A percentile compares a stretch with the other conserved stretches of the same genome.
Evolutionary conservation across 2,888 invertebrate species (phyloP).

Genomic region (Himalopsyche japonica): DNA sequence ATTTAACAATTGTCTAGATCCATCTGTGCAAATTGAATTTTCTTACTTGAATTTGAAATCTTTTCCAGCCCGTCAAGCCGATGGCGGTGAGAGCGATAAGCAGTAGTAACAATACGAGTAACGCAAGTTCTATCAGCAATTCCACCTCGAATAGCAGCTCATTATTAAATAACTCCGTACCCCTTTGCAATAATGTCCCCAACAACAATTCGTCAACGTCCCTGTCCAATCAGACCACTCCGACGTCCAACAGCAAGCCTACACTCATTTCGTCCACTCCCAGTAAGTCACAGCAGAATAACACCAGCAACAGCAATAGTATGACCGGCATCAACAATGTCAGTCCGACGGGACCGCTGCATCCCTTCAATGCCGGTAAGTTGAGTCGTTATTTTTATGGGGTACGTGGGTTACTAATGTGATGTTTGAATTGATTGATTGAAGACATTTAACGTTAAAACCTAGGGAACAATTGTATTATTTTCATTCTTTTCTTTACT

Average conservation of each 20-base stretch:
- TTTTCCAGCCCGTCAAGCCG: conserved; percentile 82
- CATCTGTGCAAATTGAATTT: too few species aligned
- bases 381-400: background rate
- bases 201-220: background rate
- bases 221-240: conserved; percentile 14
- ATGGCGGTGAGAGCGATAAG: conserved; percentile 75
- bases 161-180: conserved; percentile 49
- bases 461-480: too few species aligned
- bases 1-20: too few species aligned
- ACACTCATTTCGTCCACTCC: conserved; percentile 52
- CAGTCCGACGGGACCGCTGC: conserved; percentile 27
- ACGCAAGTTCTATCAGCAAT: conserved; percentile 52
- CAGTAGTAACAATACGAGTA: conserved; percentile 44
- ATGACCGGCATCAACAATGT: conserved; percentile 9
- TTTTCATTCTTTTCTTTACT: too few species aligned
- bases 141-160: conserved; percentile 56
- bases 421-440: too few species aligned
- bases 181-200: conserved; percentile 47
- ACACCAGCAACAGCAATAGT: conserved; percentile 41
- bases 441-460: too few species aligned
- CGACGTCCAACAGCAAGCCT: conserved; percentile 3
- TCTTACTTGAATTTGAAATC: background rate
- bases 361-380: conserved; percentile 35
- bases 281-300: conserved; percentile 48
- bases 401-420: too few species aligned